Base-by-base conservation (phyloP, 2,888 invertebrate genomes). In the Philonicus albiceps region DNA sequence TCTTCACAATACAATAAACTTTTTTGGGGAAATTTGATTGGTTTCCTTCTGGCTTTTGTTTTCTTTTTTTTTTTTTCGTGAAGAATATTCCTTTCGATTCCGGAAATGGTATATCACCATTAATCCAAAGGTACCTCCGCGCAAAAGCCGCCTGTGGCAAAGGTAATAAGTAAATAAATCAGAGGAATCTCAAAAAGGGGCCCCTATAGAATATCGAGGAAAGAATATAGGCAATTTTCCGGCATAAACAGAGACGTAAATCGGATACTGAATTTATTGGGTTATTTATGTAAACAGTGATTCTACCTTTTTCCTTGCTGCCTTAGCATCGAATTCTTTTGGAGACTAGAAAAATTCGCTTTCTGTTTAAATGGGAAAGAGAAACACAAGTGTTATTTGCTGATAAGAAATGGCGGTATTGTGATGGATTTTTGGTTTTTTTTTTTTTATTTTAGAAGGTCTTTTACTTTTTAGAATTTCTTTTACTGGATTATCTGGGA, bases 191-290 rank as follows among this genome's bases (percentile, higher is more conserved):
- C 78, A 78, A 37, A 78, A 64, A n/a, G n/a, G 22, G 27, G 53
- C 78, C 78, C 43, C 78, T 8, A 49, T 22, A 74, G 78, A 78
- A 64, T 64, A 64, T 64, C 64, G 64, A 27, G 64, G 8, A 27
- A 27, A 27, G 49, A 78, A 78, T 78, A 30, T 78, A 78, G 37
- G 49, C 78, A 78, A 78, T 78, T 78, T 78, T 49, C 49, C 49
- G 78, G 49, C 40, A 76, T 76, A 78, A 78, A 78, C 78, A 78
- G 78, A 49, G 78, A 43, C 49, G 78, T 78, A 78, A 78, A 78
- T 78, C 78, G 78, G 78, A 78, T 78, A 78, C 53, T 49, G 49
- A 78, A 78, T 78, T 78, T 78, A 78, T 78, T 78, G 49, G 78
- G 53, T 78, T 78, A 78, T 78, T 78, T 78, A 78, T 78, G 78